phyloP scores from a whole-genome alignment of 23 tunicate species.

The Trididemnum clinides region DNA sequence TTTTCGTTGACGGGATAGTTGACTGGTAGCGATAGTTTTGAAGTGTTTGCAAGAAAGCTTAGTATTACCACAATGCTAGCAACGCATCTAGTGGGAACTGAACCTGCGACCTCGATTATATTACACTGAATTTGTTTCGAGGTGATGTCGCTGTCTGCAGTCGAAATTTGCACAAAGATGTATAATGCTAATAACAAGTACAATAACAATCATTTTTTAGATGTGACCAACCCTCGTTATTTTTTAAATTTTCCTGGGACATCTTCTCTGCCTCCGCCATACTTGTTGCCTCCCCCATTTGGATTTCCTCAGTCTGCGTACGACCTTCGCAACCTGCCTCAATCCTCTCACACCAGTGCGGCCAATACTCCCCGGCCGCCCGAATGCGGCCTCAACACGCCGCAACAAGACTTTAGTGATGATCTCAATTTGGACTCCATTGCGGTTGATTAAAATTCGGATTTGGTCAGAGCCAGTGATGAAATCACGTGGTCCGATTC shows the following conservation, averaged over 20 bases:
- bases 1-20: too few relatives aligned
- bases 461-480: neutral
- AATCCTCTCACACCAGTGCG: neutral
- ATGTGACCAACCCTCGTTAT: neutral
- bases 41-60: too few relatives aligned
- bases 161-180: too few relatives aligned
- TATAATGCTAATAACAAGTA: too few relatives aligned
- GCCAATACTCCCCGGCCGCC: neutral
- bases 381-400: constrained; percentile 1
- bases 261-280: neutral
- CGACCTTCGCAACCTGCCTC: neutral
- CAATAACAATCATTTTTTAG: too few relatives aligned
- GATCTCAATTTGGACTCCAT: neutral
- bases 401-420: neutral
- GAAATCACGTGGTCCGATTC: too few relatives aligned
- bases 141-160: too few relatives aligned
- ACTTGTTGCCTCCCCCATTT: neutral
- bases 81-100: too few relatives aligned
- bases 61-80: too few relatives aligned
- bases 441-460: neutral
- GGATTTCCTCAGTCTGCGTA: neutral
- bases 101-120: too few relatives aligned
- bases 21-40: too few relatives aligned
- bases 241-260: neutral
- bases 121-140: too few relatives aligned